These are phyloP conservation scores for Drosophila prosaltans DNA, from an alignment of 1,140 invertebrate genomes.

Conservation along the genomic window DNA sequence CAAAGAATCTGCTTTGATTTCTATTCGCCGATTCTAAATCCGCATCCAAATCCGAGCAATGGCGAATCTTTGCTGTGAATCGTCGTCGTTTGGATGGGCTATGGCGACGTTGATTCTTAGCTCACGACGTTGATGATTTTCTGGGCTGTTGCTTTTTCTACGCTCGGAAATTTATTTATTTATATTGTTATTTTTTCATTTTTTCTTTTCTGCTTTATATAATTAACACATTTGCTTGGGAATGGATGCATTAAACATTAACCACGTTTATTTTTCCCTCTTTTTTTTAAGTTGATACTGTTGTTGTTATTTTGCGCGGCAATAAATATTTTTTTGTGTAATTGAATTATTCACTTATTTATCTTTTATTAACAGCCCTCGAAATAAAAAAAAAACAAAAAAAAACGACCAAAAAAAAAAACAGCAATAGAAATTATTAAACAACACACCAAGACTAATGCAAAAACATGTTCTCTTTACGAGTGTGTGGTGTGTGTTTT, in stretches of 20 bases:
- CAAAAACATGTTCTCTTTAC: constrained; percentile 70
- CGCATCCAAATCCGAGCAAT: constrained; percentile 31
- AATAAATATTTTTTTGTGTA: constrained; percentile 51
- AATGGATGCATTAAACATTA: constrained; percentile 36
- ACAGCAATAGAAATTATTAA: constrained; percentile 42
- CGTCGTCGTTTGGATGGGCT: constrained; percentile 25
- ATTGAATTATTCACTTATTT: constrained; percentile 81
- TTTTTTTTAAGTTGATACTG: constrained; percentile 4
- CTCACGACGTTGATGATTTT: constrained; percentile 35
- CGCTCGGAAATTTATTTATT: constrained; percentile 19
- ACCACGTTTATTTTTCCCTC: constrained; percentile 51
- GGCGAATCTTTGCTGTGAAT: constrained; percentile 41
- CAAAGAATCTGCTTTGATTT: constrained; percentile 20
- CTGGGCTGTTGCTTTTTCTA: constrained; percentile 46
- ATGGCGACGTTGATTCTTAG: constrained; percentile 60
- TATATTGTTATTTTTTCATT: constrained; percentile 21
- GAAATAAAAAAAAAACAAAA: background rate
- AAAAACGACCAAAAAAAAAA: constrained; percentile 27
- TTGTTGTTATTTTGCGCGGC: constrained; percentile 25
- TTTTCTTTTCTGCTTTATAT: constrained; percentile 55
- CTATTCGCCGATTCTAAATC: constrained; percentile 21
- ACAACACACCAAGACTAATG: constrained; percentile 70
- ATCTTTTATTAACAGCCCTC: constrained; percentile 71
- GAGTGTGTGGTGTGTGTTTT: constrained; percentile 43
- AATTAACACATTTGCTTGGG: constrained; percentile 71